These are phyloP conservation scores for Drosophila austrosaltans DNA, from an alignment of 2,888 invertebrate genomes.

Conservation along the genomic window DNA sequence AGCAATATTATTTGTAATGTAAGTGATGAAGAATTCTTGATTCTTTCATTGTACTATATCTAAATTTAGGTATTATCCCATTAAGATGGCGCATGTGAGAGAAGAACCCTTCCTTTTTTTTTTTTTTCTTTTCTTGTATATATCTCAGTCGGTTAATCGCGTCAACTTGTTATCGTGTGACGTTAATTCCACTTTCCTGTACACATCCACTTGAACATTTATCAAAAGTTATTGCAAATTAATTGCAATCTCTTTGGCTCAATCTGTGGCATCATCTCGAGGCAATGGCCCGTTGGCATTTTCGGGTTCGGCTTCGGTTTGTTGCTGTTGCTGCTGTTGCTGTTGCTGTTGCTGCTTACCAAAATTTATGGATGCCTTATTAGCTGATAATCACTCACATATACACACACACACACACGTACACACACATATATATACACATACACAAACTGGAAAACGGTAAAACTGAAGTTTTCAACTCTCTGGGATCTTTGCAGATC, in stretches of 20 bases:
- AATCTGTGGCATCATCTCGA: constrained; percentile 68
- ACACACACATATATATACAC: background rate
- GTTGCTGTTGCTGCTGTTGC: constrained; percentile 16
- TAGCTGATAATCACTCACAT: constrained; percentile 81
- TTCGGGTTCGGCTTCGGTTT: constrained; percentile 46
- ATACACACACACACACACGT: constrained; percentile 26
- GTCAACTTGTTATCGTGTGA: constrained; percentile 68
- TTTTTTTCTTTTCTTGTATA: constrained; percentile 2
- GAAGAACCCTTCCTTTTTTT: too few relatives aligned
- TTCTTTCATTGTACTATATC: background rate
- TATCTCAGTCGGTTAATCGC: constrained; percentile 67
- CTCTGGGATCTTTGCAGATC: constrained; percentile 22
- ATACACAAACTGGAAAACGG: constrained; percentile 56
- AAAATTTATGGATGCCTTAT: constrained; percentile 82
- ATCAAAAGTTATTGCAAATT: constrained; percentile 80
- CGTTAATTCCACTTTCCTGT: constrained; percentile 57
- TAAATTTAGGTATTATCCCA: too few relatives aligned
- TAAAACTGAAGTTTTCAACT: constrained; percentile 59
- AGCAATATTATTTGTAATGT: too few relatives aligned
- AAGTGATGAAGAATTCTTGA: background rate
- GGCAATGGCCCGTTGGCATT: constrained; percentile 65
- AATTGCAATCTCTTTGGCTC: constrained; percentile 77
- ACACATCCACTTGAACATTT: constrained; percentile 65
- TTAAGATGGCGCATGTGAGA: too few relatives aligned
- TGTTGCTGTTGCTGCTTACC: constrained; percentile 66